Conservation (phyloP, 2,113 vertebrate species). For the Carassius carassius region DNA sequence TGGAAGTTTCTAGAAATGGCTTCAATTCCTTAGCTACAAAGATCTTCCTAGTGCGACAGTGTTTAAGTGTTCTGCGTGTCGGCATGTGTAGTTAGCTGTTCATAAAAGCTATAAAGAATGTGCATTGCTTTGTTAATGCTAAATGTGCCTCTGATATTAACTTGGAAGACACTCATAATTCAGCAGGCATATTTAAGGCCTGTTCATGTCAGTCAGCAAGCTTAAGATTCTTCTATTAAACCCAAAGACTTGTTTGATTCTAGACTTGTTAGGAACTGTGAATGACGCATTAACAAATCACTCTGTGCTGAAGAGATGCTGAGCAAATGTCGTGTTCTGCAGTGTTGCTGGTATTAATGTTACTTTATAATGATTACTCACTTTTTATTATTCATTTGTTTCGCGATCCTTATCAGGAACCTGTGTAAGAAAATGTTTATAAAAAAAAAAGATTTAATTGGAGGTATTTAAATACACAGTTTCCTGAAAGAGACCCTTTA, state of each 20-base stretch:
- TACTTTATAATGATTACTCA: background rate
- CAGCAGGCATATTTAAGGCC: background rate
- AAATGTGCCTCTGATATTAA: conserved; percentile 32
- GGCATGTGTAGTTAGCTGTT: conserved; percentile 7
- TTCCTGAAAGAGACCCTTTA: background rate
- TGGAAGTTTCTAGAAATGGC: background rate
- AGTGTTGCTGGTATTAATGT: background rate
- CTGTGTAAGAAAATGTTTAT: background rate
- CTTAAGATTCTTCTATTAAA: background rate
- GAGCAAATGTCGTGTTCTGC: background rate
- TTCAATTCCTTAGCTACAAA: background rate
- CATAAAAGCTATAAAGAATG: conserved; percentile 33
- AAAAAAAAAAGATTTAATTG: background rate
- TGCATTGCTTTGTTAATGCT: conserved; percentile 22
- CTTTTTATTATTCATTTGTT: background rate
- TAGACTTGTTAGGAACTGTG: background rate
- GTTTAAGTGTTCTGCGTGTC: background rate
- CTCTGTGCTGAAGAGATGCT: background rate
- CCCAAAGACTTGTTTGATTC: conserved; percentile 13
- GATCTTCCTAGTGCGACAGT: background rate
- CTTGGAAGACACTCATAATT: background rate
- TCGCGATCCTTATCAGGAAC: background rate
- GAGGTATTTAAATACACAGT: background rate
- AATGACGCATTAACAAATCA: conserved; percentile 3
- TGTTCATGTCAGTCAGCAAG: background rate